phyloP scores from a whole-genome alignment of 2,888 invertebrate species.

The Microplitis manilae region DNA sequence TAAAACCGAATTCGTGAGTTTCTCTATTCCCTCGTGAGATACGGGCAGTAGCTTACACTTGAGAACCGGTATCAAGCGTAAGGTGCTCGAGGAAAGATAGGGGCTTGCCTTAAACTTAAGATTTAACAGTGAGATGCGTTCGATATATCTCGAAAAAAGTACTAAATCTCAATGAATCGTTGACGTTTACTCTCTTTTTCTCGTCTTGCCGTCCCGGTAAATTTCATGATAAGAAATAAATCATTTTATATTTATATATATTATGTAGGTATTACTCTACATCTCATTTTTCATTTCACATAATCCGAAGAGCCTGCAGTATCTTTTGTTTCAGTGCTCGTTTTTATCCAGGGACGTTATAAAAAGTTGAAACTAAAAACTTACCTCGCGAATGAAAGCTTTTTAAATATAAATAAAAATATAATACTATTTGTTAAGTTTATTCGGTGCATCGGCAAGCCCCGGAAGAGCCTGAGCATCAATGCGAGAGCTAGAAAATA shows the following conservation, averaged over 20 bases:
- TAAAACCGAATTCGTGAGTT: not conserved
- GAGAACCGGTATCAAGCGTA: not conserved
- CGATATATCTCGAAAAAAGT: not conserved
- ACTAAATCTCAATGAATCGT: not conserved
- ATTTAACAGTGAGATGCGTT: not conserved
- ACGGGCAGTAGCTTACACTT: not conserved
- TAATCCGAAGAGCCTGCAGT: not conserved
- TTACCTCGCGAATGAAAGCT: not conserved
- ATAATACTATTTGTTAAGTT: not conserved
- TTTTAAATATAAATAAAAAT: not conserved
- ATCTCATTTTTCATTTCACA: not conserved
- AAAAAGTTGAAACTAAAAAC: not conserved
- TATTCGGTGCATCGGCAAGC: slow-evolving; percentile 17
- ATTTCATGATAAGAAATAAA: not conserved
- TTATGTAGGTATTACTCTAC: no score
- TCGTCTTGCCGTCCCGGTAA: not conserved
- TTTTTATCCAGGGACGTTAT: not conserved
- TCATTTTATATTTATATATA: not conserved
- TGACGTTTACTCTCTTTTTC: not conserved
- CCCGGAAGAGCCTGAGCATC: not conserved
- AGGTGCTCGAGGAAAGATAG: not conserved
- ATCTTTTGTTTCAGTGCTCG: not conserved
- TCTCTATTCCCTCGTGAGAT: not conserved
- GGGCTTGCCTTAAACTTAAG: not conserved
- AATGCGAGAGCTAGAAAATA: not conserved